Evolutionary conservation across 1,140 invertebrate species (phyloP), one percentile per base, ranked within the genome.

Genomic region (Pseudomyrmex gracilis): DNA sequence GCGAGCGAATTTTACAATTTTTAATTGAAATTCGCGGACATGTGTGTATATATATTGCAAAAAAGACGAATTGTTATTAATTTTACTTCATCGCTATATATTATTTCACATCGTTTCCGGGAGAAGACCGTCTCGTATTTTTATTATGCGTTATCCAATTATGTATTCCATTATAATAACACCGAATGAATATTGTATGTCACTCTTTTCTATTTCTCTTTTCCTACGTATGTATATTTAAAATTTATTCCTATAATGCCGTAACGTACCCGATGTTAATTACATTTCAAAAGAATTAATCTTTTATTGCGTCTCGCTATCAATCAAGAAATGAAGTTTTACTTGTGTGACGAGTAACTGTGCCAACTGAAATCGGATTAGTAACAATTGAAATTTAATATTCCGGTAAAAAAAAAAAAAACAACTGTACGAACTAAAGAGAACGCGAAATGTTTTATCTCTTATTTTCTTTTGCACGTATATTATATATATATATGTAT

Each of bases 121-220:
- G 2, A 57, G 2, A 57, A 57, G 12, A n/a, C 34, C 58, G n/a
- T 20, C 45, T 17, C 34, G 34, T 58, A 71, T 13, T 34, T 55
- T 53, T 49, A 24, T 34, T 34, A 34, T 34, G 5, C 3, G 22
- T 80, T 71, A 71, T 71, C 67, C 45, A 66, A 70, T 80, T 71
- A 71, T 22, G 66, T 70, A 80, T 80, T 47, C 66, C n/a, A 70
- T 68, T 80, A 71, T 58, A 71, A 71, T 71, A 80, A 80, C 43
- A 80, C 45, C 10, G 66, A 71, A 80, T 71, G 76, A 80, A 80
- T 71, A 80, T 71, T 80, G 53, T 34, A 80, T 53, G 58, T 71
- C 76, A 60, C 47, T 73, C 80, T 74, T 55, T 71, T 47, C 73
- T 13, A 34, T 2, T 71, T 45, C 47, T 2, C 71, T 0, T 2